Evolutionary conservation across 2,113 vertebrate species (phyloP), one percentile per base, ranked within the genome.

Genomic region (Ictalurus punctatus): DNA sequence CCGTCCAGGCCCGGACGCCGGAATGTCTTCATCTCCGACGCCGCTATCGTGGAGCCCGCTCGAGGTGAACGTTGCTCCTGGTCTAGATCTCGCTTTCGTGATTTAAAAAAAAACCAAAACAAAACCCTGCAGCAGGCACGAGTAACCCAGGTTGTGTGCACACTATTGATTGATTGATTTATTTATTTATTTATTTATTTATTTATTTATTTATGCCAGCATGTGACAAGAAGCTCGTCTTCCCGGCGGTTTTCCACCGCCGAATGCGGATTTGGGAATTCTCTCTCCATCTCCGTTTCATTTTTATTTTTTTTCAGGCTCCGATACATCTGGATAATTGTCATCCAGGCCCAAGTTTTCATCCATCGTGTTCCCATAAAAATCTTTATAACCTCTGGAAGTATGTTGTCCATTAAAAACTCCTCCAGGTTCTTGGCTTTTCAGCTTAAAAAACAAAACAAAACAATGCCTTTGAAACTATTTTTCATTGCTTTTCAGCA

Each of bases 341-440:
- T 91, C 90, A 90, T 89, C 85, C 86, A 71, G 84, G 81, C 76
- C 87, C 88, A 84, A 81, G 65, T 92, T 94, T 90, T 89, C 82
- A 86, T 90, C 87, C 83, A 86, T 88, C 92, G 92, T 92, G 90
- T 91, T 93, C 93, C 91, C 78, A 78, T 92, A 94, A 95, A 92
- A 89, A 79, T 87, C 86, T 93, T 94, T 92, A 93, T 93, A 94
- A 92, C 92, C 94, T 92, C 88, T 92, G 56, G 83, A 92, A 94
- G 89, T 92, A 93, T 93, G 91, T 91, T 87, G 63, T 90, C 63
- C 71, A 88, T 92, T 91, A 89, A 93, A 90, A 86, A 44, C 59
- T 86, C 85, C 88, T 91, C 83, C 88, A 87, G 86, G 90, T 93
- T 93, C 61, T 92, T 83, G 88, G 91, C 84, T 82, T 73, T 58